Base-by-base conservation (phyloP, 2,113 vertebrate species). In the Polyodon spathula region DNA sequence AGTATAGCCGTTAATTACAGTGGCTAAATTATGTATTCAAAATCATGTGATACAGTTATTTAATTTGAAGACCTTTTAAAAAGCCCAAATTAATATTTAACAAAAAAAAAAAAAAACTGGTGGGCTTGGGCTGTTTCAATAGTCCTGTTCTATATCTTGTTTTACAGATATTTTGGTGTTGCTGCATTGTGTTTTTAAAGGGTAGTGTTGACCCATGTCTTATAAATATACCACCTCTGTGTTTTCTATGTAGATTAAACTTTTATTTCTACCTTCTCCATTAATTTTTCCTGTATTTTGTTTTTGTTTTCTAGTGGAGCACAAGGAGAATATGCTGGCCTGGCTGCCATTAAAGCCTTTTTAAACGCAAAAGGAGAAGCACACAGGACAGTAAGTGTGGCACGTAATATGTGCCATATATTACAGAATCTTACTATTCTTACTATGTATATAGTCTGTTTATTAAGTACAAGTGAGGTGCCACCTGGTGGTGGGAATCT, bases 291-390 rank as follows among this genome's bases (percentile, higher is more conserved):
- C 14, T 2, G 5, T 43, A 5, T 37, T 77, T 37, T 37, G 6
- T n/a, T n/a, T 63, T 78, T 70, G 56, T 81, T 64, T 80, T 85
- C 11, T 79, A 98, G 95, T 16, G 96, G 96, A 60, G 96, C 96
- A 61, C 96, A 99, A 76, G 96, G 96, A 52, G 96, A 99, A 71
- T 99, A 99, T 0, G 78, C 96, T 1, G 96, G 96, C 43, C 75
- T 99, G 77, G 92, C 94, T 68, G 93, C 94, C 37, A 97, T 99
- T 74, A 95, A 94, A 74, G 94, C 95, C 52, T 99, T 94, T 76
- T 78, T 99, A 65, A 94, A 91, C 71, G 89, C 85, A 65, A 95
- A 87, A 85, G 96, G 96, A 74, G 88, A 99, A 68, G 65, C 37
- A 9, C 85, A 89, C 0, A 81, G 94, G 77, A 93, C 78, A 1